A percentile compares a stretch with the other conserved stretches of the same genome.
Conservation (phyloP, 30 jellyfish, hydroid and myxozoan genomes). For the Hydractinia symbiolongicarpus region DNA sequence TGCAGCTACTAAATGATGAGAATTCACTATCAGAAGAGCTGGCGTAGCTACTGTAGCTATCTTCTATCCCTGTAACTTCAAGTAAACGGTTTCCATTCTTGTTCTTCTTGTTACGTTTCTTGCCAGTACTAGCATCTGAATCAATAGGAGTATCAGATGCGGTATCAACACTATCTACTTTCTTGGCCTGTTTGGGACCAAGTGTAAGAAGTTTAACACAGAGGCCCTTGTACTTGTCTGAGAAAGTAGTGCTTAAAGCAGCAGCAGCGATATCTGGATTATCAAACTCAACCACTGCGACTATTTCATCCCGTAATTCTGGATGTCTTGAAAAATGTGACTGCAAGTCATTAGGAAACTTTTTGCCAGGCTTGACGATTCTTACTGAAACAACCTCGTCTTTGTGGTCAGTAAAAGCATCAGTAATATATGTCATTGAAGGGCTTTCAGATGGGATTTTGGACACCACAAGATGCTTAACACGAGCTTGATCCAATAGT, state of each 20-base stretch:
- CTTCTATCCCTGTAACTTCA: constrained; percentile 27
- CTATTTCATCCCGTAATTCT: constrained; percentile 61
- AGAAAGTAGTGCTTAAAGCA: constrained; percentile 40
- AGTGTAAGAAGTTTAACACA: constrained; percentile 49
- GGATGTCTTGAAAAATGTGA: constrained; percentile 92
- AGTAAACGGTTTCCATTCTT: constrained; percentile 36
- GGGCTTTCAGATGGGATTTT: constrained; percentile 89
- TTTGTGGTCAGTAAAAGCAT: constrained; percentile 44
- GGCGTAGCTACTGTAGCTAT: constrained; percentile 57
- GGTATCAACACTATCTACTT: constrained; percentile 44
- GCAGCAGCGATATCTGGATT: constrained; percentile 74
- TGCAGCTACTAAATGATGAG: constrained; percentile 71
- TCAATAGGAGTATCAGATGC: constrained; percentile 70
- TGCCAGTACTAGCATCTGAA: constrained; percentile 49
- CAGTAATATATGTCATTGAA: constrained; percentile 74
- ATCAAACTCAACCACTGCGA: constrained; percentile 93
- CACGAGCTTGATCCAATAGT: constrained; percentile 86
- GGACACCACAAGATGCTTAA: constrained; percentile 76
- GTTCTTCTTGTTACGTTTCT: constrained; percentile 47
- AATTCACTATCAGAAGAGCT: constrained; percentile 86
- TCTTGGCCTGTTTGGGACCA: constrained; percentile 78
- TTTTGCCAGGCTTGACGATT: constrained; percentile 78
- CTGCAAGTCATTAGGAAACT: constrained; percentile 85
- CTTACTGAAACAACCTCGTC: constrained; percentile 79
- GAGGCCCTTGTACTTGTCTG: constrained; percentile 46